Evolutionary conservation across 1,140 invertebrate genomes (phyloP).

Genomic region (Drosophila azteca): DNA sequence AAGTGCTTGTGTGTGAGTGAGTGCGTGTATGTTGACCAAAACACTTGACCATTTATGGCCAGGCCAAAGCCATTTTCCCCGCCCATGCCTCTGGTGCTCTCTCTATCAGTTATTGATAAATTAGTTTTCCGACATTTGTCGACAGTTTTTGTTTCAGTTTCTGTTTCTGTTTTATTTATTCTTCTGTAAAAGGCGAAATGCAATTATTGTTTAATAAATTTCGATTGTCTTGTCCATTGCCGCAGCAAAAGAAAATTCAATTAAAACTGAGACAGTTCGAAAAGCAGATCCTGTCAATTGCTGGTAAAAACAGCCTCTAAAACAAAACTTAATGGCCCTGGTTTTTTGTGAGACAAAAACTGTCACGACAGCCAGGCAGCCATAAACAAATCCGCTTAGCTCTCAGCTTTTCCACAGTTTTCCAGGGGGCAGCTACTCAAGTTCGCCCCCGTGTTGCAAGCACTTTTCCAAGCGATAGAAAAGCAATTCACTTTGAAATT

Average conservation of each 20-base stretch:
- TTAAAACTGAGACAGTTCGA: constrained; percentile 65
- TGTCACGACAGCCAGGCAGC: constrained; percentile 58
- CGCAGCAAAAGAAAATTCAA: constrained; percentile 60
- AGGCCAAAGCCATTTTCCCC: constrained; percentile 47
- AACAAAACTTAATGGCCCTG: constrained; percentile 37
- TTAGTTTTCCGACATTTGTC: constrained; percentile 75
- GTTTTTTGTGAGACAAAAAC: constrained; percentile 71
- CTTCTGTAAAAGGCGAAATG: constrained; percentile 55
- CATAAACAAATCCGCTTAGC: constrained; percentile 80
- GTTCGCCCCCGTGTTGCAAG: constrained; percentile 66
- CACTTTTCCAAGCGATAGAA: constrained; percentile 80
- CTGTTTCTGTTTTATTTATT: constrained; percentile 34
- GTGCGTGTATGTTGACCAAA: constrained; percentile 38
- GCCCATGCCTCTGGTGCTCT: background rate
- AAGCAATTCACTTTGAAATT: constrained; percentile 82
- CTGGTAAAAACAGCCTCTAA: background rate
- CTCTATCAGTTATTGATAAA: constrained; percentile 71
- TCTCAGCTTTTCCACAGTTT: constrained; percentile 53
- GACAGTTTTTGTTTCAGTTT: constrained; percentile 45
- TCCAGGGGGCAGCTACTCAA: constrained; percentile 51
- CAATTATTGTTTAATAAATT: constrained; percentile 82
- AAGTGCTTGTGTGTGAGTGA: background rate
- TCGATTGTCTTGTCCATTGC: constrained; percentile 38
- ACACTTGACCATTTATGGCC: constrained; percentile 60
- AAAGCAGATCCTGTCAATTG: constrained; percentile 65